phyloP scores from a whole-genome alignment of 2,113 vertebrate genomes.

The Corydoras sp. region DNA sequence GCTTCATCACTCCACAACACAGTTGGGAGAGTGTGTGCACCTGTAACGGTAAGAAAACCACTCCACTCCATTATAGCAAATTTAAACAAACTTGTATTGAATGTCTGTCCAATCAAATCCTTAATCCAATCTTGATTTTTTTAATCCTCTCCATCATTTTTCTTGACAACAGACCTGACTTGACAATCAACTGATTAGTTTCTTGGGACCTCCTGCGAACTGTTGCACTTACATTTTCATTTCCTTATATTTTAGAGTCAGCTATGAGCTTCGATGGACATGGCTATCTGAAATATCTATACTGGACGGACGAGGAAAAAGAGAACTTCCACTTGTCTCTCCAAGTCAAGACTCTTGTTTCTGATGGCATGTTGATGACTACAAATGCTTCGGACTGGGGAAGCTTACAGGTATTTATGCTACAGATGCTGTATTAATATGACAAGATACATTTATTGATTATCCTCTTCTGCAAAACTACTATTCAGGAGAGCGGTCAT shows the following conservation, averaged over 20 bases:
- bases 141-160: no score
- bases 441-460: no score
- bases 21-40: constrained; percentile 78
- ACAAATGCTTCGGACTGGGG: constrained; percentile 65
- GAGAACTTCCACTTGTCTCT: constrained; percentile 71
- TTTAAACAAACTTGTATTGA: no score
- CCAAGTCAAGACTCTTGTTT: constrained; percentile 77
- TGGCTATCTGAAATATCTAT: constrained; percentile 73
- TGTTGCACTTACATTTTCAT: neutral
- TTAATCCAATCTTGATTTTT: no score
- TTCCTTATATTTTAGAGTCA: constrained; percentile 68
- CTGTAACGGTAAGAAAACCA: constrained; percentile 75
- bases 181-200: no score
- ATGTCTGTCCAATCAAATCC: no score
- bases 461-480: no score
- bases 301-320: constrained; percentile 58
- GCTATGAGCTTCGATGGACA: constrained; percentile 75
- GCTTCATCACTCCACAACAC: constrained; percentile 83
- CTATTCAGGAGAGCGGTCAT: no score
- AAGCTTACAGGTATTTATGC: constrained; percentile 70
- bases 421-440: neutral
- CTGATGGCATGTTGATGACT: constrained; percentile 61
- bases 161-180: no score
- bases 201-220: no score
- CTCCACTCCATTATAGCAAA: no score